These are phyloP conservation scores for Sceloporus tristichus DNA, from an alignment of 2,113 vertebrate genomes.

Conservation along the genomic window DNA sequence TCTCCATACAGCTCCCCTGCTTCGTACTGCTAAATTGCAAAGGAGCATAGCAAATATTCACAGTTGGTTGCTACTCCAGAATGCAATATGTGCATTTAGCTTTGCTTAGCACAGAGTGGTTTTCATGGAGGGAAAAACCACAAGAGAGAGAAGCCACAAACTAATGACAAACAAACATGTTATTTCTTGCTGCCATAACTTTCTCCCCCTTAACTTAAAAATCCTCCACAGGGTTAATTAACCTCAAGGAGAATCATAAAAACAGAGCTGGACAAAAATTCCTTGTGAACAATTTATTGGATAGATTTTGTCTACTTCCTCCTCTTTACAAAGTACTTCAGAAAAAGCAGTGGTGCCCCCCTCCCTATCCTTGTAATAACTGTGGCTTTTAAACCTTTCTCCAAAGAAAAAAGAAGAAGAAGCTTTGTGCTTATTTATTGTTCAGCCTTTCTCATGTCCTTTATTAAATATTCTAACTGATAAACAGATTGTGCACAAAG, in stretches of 20 bases:
- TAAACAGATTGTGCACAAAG: neutral
- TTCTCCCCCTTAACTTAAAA: conserved; percentile 43
- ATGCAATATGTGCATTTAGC: conserved; percentile 37
- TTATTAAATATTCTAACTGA: neutral
- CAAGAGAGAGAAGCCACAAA: conserved; percentile 4
- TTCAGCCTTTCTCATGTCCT: conserved; percentile 19
- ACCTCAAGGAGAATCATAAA: conserved; percentile 30
- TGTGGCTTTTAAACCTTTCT: neutral
- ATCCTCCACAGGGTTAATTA: conserved; percentile 52
- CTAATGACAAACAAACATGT: conserved; percentile 40
- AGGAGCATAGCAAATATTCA: conserved; percentile 32
- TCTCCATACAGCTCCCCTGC: conserved; percentile 35
- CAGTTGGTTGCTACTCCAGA: conserved; percentile 49
- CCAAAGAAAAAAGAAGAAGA: conserved; percentile 34
- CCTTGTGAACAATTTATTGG: conserved; percentile 33
- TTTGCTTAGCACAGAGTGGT: neutral
- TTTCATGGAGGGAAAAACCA: neutral
- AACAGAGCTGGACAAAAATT: conserved; percentile 41
- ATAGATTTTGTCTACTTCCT: conserved; percentile 5
- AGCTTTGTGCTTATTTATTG: neutral
- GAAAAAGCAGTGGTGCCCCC: conserved; percentile 11
- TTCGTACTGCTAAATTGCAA: conserved; percentile 1
- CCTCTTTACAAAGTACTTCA: conserved; percentile 13
- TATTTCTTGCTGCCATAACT: conserved; percentile 37
- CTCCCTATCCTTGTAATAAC: neutral